Evolutionary conservation across 2,113 vertebrate genomes (phyloP), one percentile per base, ranked within the genome.

Genomic region (Barbus barbus): DNA sequence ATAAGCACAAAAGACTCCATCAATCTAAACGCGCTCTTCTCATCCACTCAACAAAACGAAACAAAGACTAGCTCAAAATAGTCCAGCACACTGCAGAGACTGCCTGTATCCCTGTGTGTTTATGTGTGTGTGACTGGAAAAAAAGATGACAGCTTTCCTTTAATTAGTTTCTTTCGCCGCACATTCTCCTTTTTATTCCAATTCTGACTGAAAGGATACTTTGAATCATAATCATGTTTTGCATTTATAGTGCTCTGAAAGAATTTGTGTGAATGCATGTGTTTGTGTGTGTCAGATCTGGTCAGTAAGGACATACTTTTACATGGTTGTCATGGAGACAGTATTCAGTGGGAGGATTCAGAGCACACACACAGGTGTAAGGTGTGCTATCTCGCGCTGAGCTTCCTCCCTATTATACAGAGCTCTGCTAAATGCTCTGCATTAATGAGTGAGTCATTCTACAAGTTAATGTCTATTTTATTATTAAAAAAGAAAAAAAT

Each of bases 301-400:
- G 73, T 72, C 76, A 71, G 63, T 84, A 60, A 79, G 73, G 72
- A 83, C 71, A 83, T 75, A 44, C 82, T 76, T 83, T 65, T 67
- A 61, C 44, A 78, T 53, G 82, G 82, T 84, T 84, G 74, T 26
- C 82, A 84, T 84, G 82, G 82, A 56, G 82, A 84, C 82, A 69
- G 44, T 56, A 78, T 84, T 78, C 41, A 69, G 75, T 69, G 73
- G 63, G 74, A 65, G 41, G 71, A 75, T 48, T 61, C 20, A 33
- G 46, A 38, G 44, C 38, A 18, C 20, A n/a, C 51, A 79, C 51
- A 58, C 65, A 60, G 28, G 26, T 56, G 20, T 41, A 46, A 74
- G 51, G 72, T 61, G 71, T 58, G 33, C 31, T 31, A n/a, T n/a
- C n/a, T n/a, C n/a, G n/a, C n/a, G 53, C 51, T 24, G 20, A 36